These are phyloP conservation scores for Notiomystis cincta DNA, from an alignment of 2,113 vertebrate species.

Conservation along the genomic window DNA sequence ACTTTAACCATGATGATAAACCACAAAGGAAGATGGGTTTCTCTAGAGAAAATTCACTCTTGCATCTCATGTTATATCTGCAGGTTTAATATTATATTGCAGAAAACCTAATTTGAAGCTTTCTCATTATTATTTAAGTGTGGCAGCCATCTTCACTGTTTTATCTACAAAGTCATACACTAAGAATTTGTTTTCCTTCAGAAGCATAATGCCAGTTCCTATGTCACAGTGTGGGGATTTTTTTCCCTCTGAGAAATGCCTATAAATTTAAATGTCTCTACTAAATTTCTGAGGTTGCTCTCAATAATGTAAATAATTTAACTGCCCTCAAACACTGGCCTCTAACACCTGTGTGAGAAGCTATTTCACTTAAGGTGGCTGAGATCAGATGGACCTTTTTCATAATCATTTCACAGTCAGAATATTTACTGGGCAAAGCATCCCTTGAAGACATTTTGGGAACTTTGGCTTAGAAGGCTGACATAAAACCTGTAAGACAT, in stretches of 20 bases:
- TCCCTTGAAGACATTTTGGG: neutral
- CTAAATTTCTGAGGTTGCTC: neutral
- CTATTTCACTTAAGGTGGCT: neutral
- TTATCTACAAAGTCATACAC: neutral
- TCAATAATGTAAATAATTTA: neutral
- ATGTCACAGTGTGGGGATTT: neutral
- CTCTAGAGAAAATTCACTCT: neutral
- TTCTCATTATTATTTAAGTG: neutral
- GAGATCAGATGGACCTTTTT: neutral
- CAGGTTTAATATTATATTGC: neutral
- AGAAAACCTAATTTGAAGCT: neutral
- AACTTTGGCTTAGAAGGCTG: neutral
- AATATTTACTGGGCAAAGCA: neutral
- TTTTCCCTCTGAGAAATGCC: neutral
- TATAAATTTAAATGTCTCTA: neutral
- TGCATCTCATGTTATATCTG: neutral
- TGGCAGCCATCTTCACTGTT: neutral
- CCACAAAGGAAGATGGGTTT: neutral
- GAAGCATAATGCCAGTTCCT: neutral
- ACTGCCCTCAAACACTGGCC: accelerated
- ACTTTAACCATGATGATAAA: neutral
- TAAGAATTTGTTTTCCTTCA: neutral
- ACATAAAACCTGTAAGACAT: neutral
- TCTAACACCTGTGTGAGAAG: neutral
- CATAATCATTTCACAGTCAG: neutral